These are phyloP conservation scores for Cerastis rubricosa DNA, from an alignment of 2,888 invertebrate genomes.

Conservation along the genomic window DNA sequence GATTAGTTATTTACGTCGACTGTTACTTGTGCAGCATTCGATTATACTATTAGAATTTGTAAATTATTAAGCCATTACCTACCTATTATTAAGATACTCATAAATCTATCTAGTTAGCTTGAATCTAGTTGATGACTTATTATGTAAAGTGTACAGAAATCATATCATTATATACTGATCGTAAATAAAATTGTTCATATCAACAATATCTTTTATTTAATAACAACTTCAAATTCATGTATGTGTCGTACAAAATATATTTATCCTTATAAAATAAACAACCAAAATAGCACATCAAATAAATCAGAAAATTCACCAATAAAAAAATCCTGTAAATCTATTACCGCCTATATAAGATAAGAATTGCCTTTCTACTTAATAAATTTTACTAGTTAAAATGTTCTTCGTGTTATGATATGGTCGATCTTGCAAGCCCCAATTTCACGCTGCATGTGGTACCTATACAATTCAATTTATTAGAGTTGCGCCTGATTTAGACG, in stretches of 20 bases:
- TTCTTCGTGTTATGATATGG: background rate
- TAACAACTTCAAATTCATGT: conserved; percentile 24
- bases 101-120: conserved; percentile 89
- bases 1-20: conserved; percentile 81
- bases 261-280: background rate
- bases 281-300: too few relatives aligned
- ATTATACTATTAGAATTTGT: conserved; percentile 85
- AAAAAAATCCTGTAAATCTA: too few relatives aligned
- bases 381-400: background rate
- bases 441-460: background rate
- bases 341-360: too few relatives aligned
- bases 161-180: conserved; percentile 89
- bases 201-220: conserved; percentile 75
- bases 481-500: background rate
- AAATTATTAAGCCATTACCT: conserved; percentile 88
- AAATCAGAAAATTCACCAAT: too few relatives aligned
- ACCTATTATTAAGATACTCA: conserved; percentile 88
- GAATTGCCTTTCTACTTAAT: too few relatives aligned
- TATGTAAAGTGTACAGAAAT: conserved; percentile 90
- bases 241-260: background rate
- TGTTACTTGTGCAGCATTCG: conserved; percentile 87
- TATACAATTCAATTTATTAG: background rate
- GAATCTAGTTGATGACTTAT: conserved; percentile 88
- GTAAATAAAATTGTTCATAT: conserved; percentile 91
- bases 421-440: background rate